phyloP scores from a whole-genome alignment of 2,888 invertebrate genomes.

The Dromius quadrimaculatus region DNA sequence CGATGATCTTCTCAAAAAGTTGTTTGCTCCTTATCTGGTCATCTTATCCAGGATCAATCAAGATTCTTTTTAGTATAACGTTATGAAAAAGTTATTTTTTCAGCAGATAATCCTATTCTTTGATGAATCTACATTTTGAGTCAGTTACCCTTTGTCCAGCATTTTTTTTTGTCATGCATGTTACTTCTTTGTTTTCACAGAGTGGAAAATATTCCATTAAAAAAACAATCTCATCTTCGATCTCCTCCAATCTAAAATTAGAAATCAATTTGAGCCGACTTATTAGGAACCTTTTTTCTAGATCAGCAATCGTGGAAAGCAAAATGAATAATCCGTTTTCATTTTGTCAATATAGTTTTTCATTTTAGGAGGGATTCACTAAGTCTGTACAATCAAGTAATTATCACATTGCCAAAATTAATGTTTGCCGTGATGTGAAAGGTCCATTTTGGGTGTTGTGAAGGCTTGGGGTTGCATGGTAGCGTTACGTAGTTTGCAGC shows the following conservation, averaged over 20 bases:
- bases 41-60: no score
- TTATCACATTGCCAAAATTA: conserved; percentile 51
- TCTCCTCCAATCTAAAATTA: conserved; percentile 17
- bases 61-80: no score
- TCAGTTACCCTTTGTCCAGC: no score
- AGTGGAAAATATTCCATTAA: no score
- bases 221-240: no score
- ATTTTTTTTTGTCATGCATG: no score
- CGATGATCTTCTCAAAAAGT: no score
- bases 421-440: conserved; percentile 46
- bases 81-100: no score
- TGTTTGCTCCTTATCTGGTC: no score
- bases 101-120: no score
- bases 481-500: conserved; percentile 52
- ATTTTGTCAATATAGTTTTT: conserved; percentile 20
- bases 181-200: no score
- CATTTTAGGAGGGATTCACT: conserved; percentile 3
- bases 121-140: no score
- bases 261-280: conserved; percentile 17
- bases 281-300: conserved; percentile 31
- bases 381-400: conserved; percentile 41
- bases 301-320: conserved; percentile 9
- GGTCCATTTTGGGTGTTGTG: conserved; percentile 22
- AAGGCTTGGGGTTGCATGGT: conserved; percentile 3
- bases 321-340: conserved; percentile 23